Evolutionary conservation across 1,140 invertebrate genomes (phyloP).

Genomic region (Coptotermes formosanus): DNA sequence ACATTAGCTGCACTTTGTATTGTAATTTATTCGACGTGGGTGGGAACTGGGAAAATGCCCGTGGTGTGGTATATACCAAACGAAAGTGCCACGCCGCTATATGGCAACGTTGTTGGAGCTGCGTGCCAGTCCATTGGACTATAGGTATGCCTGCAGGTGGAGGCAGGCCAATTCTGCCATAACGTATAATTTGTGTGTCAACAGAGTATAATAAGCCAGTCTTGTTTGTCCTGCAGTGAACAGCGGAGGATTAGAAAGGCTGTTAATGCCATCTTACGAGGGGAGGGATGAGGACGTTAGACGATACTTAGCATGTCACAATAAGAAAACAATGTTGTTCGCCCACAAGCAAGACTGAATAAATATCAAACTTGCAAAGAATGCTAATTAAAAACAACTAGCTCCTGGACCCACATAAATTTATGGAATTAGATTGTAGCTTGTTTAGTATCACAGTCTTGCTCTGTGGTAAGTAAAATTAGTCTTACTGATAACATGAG

Average conservation of each 20-base stretch:
- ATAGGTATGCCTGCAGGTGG: not conserved
- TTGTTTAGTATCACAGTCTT: not conserved
- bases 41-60: constrained; percentile 8
- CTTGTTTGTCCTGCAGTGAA: constrained; percentile 24
- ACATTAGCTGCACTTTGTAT: not conserved
- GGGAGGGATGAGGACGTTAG: not conserved
- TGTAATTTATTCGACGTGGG: not conserved
- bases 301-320: constrained; percentile 1
- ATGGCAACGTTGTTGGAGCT: not conserved
- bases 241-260: not conserved
- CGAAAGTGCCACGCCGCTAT: not conserved
- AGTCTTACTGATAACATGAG: not conserved
- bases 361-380: not conserved
- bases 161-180: constrained; percentile 22
- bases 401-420: not conserved
- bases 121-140: not conserved
- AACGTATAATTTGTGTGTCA: constrained; percentile 31
- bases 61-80: not conserved
- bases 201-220: constrained; percentile 24
- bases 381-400: not conserved
- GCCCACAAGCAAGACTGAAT: not conserved
- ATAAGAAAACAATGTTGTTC: not conserved
- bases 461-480: not conserved
- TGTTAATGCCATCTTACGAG: not conserved
- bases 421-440: not conserved